Base-by-base conservation (phyloP, 2,113 vertebrate species). In the Otus sunia region DNA sequence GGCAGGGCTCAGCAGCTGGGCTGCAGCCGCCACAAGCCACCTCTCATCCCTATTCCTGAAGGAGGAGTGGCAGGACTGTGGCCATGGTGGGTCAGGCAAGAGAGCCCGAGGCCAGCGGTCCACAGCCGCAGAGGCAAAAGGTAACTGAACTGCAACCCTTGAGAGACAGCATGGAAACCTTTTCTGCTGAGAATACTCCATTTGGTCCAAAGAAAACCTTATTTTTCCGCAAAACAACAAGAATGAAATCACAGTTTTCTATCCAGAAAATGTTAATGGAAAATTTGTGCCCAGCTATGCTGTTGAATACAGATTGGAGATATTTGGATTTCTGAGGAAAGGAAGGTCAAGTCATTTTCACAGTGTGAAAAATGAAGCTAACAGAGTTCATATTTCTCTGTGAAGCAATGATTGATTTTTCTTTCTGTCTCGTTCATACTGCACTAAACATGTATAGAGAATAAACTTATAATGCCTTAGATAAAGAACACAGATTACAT, bases 271-370 rank as follows among this genome's bases (percentile, higher is more conserved):
- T 91, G 86, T 92, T 96, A 97, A 97, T 96, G 77, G 95, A 94
- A 97, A 95, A 91, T 94, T 94, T 73, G 86, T 97, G 92, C 87
- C 86, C 71, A 87, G 95, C 91, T 94, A 91, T 87, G 77, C 67
- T 79, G 60, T 62, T 92, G 96, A 97, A 97, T 96, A 97, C 92
- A 97, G 86, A 97, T 96, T 85, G 92, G 62, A 89, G 91, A 94
- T 97, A 95, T 92, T 95, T 97, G 88, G 95, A 85, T 97, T 95
- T 97, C 96, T 89, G 92, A 81, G 92, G 91, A 97, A 95, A 94
- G 92, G 95, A 97, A 97, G 96, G 96, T 96, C 97, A 97, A 97
- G 91, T 95, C 86, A 97, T 96, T 97, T 97, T 95, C 95, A 92
- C 95, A 95, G 96, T 96, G 93, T 96, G 90, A 97, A 96, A 96